Conservation (phyloP, 1,140 invertebrate species). For the Papilio glaucus region DNA sequence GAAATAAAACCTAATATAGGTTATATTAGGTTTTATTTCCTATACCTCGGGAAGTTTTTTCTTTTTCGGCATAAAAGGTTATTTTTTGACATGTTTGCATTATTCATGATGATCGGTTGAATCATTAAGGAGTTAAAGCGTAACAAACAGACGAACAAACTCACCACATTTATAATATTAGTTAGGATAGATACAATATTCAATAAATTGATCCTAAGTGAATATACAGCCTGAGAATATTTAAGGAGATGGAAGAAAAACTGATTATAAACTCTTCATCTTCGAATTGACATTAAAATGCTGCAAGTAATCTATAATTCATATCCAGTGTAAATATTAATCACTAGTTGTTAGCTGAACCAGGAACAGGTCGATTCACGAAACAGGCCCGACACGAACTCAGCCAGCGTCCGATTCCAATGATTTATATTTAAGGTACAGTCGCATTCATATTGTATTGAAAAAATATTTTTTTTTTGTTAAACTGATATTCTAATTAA, state of each 20-base stretch:
- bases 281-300: slow-evolving; percentile 8
- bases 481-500: neutral
- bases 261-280: neutral
- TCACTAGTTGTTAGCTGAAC: slow-evolving; percentile 15
- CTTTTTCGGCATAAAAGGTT: too few relatives aligned
- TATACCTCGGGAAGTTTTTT: too few relatives aligned
- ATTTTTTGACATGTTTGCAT: too few relatives aligned
- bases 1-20: too few relatives aligned
- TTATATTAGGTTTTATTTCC: too few relatives aligned
- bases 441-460: neutral
- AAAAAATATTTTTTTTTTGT: neutral
- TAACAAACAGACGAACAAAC: too few relatives aligned
- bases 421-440: slow-evolving; percentile 21
- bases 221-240: too few relatives aligned
- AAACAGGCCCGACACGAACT: slow-evolving; percentile 11
- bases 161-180: too few relatives aligned
- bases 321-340: slow-evolving; percentile 15
- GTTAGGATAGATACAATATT: too few relatives aligned
- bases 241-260: neutral
- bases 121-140: too few relatives aligned
- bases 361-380: slow-evolving; percentile 8
- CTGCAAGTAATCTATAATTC: slow-evolving; percentile 9
- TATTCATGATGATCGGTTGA: too few relatives aligned
- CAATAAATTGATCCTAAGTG: too few relatives aligned
- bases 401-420: slow-evolving; percentile 9